Conservation (phyloP, 2,888 invertebrate genomes). For the Chymomyza procnemis region DNA sequence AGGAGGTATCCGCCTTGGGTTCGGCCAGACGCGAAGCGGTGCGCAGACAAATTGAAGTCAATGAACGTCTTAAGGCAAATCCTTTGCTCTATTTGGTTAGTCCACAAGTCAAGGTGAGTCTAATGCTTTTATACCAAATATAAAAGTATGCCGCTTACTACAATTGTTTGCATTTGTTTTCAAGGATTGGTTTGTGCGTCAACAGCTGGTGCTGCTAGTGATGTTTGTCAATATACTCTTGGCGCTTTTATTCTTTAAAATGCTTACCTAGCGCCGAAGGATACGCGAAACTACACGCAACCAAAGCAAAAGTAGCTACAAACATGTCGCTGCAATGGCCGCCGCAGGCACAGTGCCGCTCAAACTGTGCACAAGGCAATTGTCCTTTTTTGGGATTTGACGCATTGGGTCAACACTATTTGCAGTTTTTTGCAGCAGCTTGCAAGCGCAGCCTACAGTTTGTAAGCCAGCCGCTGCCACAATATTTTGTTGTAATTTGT, state of each 20-base stretch:
- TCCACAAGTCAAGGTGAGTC: conserved; percentile 95
- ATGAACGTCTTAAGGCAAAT: conserved; percentile 94
- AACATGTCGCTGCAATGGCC: neutral
- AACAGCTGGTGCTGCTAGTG: conserved; percentile 95
- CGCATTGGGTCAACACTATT: neutral
- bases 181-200: conserved; percentile 97
- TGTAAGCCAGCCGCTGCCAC: neutral
- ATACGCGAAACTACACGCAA: conserved; percentile 43
- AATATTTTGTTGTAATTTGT: conserved; percentile 16
- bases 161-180: conserved; percentile 2
- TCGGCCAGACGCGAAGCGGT: conserved; percentile 96
- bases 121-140: neutral
- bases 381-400: neutral
- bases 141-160: neutral
- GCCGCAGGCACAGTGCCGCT: neutral
- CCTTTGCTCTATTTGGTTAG: conserved; percentile 96
- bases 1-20: conserved; percentile 96
- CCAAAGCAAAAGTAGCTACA: conserved; percentile 19
- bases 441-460: conserved; percentile 20
- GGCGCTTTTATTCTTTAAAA: conserved; percentile 96
- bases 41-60: conserved; percentile 92
- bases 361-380: neutral
- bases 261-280: conserved; percentile 89
- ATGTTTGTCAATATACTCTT: conserved; percentile 95
- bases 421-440: conserved; percentile 16